Percentiles rank a stretch among this genome's conserved stretches.
Conservation (phyloP, 2,888 invertebrate genomes). For the Eumerus sabulonum region DNA sequence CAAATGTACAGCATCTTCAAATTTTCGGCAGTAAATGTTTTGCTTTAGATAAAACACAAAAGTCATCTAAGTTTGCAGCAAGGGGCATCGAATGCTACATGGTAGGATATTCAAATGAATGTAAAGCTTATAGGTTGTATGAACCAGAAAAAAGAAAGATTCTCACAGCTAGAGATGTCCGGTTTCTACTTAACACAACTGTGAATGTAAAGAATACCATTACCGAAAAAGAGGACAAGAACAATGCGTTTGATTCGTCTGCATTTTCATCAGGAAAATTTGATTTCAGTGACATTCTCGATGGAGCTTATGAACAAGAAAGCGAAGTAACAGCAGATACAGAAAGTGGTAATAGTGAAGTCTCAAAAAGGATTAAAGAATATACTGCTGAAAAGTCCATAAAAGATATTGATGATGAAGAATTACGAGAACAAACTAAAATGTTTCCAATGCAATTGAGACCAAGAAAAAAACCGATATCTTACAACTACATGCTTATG, state of each 20-base stretch:
- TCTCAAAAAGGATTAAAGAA: not conserved
- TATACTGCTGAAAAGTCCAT: not conserved
- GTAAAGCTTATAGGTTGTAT: constrained; percentile 13
- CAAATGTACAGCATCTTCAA: constrained; percentile 25
- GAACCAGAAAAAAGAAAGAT: constrained; percentile 14
- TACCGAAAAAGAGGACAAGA: too few species aligned
- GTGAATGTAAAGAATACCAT: not conserved
- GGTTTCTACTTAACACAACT: constrained; percentile 10
- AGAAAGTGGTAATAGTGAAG: not conserved
- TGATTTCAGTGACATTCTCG: constrained; percentile 7
- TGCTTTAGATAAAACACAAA: constrained; percentile 17
- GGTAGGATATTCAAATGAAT: constrained; percentile 14
- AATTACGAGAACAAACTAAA: too few species aligned
- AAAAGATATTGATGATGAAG: too few species aligned
- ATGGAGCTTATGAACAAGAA: not conserved
- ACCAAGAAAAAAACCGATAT: constrained; percentile 1
- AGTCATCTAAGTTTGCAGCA: constrained; percentile 13
- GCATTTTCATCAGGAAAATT: not conserved
- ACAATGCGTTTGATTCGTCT: too few species aligned
- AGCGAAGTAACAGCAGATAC: not conserved
- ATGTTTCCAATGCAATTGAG: not conserved
- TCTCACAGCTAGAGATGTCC: constrained; percentile 16
- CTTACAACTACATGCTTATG: constrained; percentile 1
- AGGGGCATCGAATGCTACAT: constrained; percentile 13
- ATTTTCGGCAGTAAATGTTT: constrained; percentile 26